Conservation (phyloP, 2,797 vertebrate species). For the Clamator glandarius region DNA sequence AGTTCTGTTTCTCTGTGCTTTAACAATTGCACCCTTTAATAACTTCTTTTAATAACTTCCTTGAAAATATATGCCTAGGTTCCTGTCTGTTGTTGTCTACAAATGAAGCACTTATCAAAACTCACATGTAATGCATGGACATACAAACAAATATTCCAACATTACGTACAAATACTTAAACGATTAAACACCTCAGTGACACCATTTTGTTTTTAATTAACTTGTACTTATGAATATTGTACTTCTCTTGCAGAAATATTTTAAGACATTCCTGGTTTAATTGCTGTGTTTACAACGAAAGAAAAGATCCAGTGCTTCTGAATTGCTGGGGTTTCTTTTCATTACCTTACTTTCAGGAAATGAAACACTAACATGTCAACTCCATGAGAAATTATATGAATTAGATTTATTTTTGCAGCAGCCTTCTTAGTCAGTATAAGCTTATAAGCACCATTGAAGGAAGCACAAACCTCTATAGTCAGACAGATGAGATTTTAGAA, state of each 20-base stretch:
- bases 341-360: background rate
- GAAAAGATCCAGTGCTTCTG: background rate
- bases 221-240: background rate
- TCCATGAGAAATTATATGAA: background rate
- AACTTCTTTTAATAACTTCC: background rate
- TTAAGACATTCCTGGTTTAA: background rate
- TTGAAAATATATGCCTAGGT: background rate
- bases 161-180: background rate
- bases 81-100: background rate
- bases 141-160: background rate
- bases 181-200: background rate
- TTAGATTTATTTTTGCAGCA: background rate
- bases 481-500: slow-evolving; percentile 10
- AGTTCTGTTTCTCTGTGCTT: background rate
- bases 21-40: background rate
- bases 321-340: background rate
- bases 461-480: background rate
- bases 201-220: background rate
- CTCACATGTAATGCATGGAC: background rate
- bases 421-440: background rate
- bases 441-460: background rate
- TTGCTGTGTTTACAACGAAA: background rate
- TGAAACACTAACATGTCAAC: background rate
- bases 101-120: background rate
- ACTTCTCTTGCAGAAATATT: background rate